These are phyloP conservation scores for Alexandromys fortis DNA, from an alignment of 2,113 vertebrate species.

Conservation along the genomic window DNA sequence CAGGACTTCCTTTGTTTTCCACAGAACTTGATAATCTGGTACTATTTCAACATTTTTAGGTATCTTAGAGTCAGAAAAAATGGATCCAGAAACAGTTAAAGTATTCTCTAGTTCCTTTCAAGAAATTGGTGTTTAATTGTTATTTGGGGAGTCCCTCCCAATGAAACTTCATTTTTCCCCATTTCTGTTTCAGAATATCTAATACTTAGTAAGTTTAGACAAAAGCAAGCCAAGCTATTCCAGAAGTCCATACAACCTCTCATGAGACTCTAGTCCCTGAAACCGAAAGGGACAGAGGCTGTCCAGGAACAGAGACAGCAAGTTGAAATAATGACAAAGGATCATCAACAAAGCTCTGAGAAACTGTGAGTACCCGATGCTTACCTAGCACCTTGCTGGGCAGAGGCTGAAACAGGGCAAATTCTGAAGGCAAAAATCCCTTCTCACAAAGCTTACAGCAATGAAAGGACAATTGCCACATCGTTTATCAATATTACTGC, in stretches of 20 bases:
- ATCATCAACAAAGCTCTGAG: background rate
- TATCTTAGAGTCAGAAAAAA: conserved; percentile 41
- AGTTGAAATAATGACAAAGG: background rate
- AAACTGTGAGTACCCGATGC: background rate
- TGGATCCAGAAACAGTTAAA: conserved; percentile 41
- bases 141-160: conserved; percentile 49
- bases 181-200: conserved; percentile 46
- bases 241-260: conserved; percentile 24
- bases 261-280: background rate
- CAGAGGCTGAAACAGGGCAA: background rate
- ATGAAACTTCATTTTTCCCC: conserved; percentile 46
- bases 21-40: conserved; percentile 36
- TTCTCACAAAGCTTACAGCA: background rate
- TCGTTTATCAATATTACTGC: background rate
- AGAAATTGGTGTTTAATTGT: conserved; percentile 43
- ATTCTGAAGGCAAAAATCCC: background rate
- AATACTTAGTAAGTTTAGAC: conserved; percentile 47
- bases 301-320: background rate
- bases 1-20: background rate
- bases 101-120: conserved; percentile 11
- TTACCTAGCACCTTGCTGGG: background rate
- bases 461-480: background rate
- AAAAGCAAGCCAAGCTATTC: conserved; percentile 24
- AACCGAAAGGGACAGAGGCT: background rate
- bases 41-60: conserved; percentile 53